These are phyloP conservation scores for Crax fasciolata DNA, from an alignment of 2,797 vertebrate genomes.

Conservation along the genomic window DNA sequence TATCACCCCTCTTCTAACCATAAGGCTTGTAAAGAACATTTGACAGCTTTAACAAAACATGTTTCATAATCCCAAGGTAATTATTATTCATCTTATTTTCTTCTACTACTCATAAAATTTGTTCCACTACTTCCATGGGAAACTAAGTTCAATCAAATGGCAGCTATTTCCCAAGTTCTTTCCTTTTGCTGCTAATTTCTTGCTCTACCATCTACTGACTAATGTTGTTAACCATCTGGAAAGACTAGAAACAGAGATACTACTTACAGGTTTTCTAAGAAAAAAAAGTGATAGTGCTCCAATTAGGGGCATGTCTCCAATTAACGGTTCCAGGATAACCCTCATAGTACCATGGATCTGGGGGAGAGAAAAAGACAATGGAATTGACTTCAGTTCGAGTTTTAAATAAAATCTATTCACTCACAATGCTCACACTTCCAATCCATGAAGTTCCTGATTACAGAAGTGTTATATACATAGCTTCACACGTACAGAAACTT, in stretches of 20 bases:
- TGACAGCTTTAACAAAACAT: background rate
- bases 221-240: background rate
- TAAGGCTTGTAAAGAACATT: background rate
- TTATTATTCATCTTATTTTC: background rate
- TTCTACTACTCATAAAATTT: background rate
- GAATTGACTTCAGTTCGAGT: background rate
- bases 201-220: background rate
- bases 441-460: background rate
- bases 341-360: conserved; percentile 94
- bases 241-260: background rate
- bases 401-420: background rate
- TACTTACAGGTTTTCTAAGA: conserved; percentile 95
- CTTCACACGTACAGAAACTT: background rate
- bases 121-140: background rate
- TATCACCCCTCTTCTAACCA: background rate
- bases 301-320: conserved; percentile 95
- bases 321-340: conserved; percentile 95
- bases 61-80: background rate
- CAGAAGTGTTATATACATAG: background rate
- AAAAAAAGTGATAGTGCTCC: conserved; percentile 95
- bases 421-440: background rate
- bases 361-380: background rate
- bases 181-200: background rate
- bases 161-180: background rate
- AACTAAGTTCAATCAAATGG: background rate